phyloP scores from a whole-genome alignment of 2,797 vertebrate species.

The Spinibarbus caldwelli region DNA sequence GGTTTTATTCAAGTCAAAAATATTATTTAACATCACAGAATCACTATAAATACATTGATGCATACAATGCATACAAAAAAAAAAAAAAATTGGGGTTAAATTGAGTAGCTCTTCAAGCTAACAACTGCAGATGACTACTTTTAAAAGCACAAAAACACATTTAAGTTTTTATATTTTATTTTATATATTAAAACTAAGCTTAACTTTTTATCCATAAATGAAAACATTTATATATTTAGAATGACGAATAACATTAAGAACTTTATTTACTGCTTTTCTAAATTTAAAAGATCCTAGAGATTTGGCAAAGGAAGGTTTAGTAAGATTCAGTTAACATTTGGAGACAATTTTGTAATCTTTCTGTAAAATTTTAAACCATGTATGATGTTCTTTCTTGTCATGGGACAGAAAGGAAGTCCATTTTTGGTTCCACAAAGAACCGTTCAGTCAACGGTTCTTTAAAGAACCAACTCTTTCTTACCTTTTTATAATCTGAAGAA shows the following conservation, averaged over 20 bases:
- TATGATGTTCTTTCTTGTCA: neutral
- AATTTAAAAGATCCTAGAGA: neutral
- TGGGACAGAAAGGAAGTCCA: neutral
- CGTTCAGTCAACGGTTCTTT: no score
- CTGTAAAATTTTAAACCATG: neutral
- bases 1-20: neutral
- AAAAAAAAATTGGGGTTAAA: neutral
- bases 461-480: no score
- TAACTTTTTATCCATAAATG: neutral
- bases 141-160: neutral
- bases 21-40: neutral
- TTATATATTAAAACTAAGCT: neutral
- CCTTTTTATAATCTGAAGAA: no score
- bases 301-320: neutral
- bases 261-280: neutral
- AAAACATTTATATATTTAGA: neutral
- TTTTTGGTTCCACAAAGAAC: no score
- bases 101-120: neutral
- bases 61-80: neutral
- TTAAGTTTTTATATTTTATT: neutral
- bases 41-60: neutral
- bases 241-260: neutral
- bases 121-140: neutral
- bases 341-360: neutral
- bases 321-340: neutral